Conservation (phyloP, 2,797 vertebrate genomes). For the Erpetoichthys calabaricus region DNA sequence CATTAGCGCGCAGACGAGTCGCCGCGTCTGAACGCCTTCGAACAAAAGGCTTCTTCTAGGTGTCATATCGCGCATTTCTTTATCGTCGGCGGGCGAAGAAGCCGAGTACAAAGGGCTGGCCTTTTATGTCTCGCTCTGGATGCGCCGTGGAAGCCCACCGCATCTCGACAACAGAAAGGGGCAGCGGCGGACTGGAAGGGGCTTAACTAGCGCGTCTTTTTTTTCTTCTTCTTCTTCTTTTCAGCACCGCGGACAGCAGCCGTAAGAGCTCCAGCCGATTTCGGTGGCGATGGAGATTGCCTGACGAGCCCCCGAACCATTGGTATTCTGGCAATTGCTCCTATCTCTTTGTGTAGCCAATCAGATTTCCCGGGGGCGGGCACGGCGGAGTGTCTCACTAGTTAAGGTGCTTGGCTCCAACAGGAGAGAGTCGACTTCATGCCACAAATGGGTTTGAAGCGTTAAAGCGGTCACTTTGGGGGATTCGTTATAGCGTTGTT, state of each 20-base stretch:
- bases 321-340: constrained; percentile 23
- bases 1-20: no score
- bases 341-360: constrained; percentile 37
- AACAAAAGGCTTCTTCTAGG: no score
- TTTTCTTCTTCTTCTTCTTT: neutral
- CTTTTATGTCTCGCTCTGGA: no score
- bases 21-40: no score
- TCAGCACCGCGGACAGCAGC: constrained; percentile 26
- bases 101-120: no score
- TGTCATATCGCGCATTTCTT: no score
- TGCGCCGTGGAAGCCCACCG: no score
- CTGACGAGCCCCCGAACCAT: constrained; percentile 4
- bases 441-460: constrained; percentile 41
- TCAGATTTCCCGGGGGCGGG: constrained; percentile 39
- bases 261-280: constrained; percentile 2
- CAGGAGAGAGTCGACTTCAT: constrained; percentile 32
- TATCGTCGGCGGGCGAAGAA: no score
- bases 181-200: no score
- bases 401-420: constrained; percentile 33
- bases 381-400: constrained; percentile 29
- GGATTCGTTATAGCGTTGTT: constrained; percentile 9
- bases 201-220: no score
- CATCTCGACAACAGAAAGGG: no score
- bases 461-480: constrained; percentile 32
- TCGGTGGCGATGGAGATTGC: constrained; percentile 7